Percentiles rank a stretch among this genome's conserved stretches.
Conservation (phyloP, 2,888 invertebrate genomes). For the Myopa testacea region DNA sequence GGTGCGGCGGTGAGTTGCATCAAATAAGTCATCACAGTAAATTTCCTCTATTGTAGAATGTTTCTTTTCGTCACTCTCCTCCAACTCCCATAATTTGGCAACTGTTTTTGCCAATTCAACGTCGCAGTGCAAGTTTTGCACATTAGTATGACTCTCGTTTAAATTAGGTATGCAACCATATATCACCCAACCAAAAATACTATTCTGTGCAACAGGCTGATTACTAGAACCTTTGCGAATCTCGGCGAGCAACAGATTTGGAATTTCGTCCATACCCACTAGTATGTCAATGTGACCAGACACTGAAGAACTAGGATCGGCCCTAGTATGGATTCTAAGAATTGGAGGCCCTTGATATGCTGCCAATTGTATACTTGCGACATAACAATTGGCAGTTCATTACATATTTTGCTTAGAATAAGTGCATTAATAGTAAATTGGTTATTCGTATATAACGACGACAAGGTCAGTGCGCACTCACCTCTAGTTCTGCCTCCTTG, state of each 20-base stretch:
- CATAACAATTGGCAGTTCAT: neutral
- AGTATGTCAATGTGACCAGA: neutral
- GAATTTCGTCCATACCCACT: neutral
- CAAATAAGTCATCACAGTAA: neutral
- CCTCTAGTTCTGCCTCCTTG: neutral
- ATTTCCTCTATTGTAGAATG: neutral
- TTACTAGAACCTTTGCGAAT: neutral
- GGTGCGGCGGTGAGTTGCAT: no score
- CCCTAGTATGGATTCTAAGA: no score
- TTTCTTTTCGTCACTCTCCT: neutral
- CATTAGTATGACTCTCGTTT: neutral
- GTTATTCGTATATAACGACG: neutral
- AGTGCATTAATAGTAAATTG: slow-evolving; percentile 9
- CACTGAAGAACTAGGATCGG: neutral
- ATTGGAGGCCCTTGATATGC: neutral
- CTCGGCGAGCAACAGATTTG: neutral
- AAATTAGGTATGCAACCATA: neutral
- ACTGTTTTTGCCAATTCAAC: neutral
- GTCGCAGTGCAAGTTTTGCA: neutral
- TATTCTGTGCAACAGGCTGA: neutral
- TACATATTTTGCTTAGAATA: neutral
- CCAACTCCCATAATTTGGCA: neutral
- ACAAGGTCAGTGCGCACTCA: neutral
- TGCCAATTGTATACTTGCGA: neutral
- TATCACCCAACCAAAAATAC: neutral